Base-by-base conservation (phyloP, 1,140 invertebrate genomes). In the Sesamia nonagrioides region DNA sequence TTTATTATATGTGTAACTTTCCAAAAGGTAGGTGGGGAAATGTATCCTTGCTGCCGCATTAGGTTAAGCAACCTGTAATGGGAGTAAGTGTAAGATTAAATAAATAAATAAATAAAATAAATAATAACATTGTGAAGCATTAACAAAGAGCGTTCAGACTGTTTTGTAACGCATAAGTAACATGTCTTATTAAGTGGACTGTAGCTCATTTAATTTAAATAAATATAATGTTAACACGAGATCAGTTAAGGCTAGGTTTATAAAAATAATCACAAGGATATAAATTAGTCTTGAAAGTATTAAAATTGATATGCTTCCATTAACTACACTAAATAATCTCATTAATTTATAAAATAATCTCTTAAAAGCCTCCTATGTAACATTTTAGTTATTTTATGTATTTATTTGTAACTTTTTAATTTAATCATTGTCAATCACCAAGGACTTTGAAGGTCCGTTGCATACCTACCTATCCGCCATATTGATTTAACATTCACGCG, bases 181-280 rank as follows among this genome's bases (percentile, higher is more conserved):
- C 11, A 21, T 40, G 5, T 56, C 9, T 54, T 3, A 21, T 54
- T 9, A 54, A 9, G 11, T 13, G 27, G 18, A 27, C 54, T 33
- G 13, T 21, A 18, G 21, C 37, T 21, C 17, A 68, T 27, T n/a
- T 17, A 63, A 68, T 48, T 11, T 48, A 17, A 68, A 68, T 48
- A 27, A 68, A n/a, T 48, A 68, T 40, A 27, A 27, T 27, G 27
- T 48, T 11, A 48, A 68, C 27, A 68, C 42, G 63, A 68, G 63
- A 68, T 68, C 63, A 37, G n/a, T 42, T 63, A 63, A 42, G 35
- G n/a, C 60, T 63, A 63, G 18, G n/a, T 63, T 11, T 40, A 11
- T 11, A 18, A 40, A 63, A 63, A 63, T 63, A 42, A 63, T 18
- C 37, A 18, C 60, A 17, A 42, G 17, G n/a, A 63, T 63, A 40